A percentile compares a stretch with the other conserved stretches of the same genome.
These are phyloP conservation scores for Timandra comae DNA, from an alignment of 2,888 invertebrate genomes.

Conservation along the genomic window DNA sequence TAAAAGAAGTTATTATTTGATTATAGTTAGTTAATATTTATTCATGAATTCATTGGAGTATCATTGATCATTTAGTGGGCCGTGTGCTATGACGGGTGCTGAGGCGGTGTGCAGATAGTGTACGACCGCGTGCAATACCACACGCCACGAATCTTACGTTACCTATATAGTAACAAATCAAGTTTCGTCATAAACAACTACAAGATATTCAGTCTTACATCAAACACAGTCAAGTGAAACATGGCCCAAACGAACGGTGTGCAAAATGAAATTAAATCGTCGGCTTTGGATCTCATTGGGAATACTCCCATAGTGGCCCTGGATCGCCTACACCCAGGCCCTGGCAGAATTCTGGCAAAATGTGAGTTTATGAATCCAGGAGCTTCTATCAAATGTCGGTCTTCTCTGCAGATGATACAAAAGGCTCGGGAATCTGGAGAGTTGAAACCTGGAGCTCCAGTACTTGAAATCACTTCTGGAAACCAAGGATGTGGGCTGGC, in stretches of 20 bases:
- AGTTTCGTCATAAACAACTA: conserved; percentile 1
- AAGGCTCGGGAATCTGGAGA: conserved; percentile 45
- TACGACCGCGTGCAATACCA: too few species aligned
- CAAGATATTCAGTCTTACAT: too few species aligned
- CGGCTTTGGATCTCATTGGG: conserved; percentile 64
- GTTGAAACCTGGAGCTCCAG: conserved; percentile 49
- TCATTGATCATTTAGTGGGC: too few species aligned
- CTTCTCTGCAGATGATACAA: conserved; percentile 57
- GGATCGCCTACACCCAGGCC: conserved; percentile 57
- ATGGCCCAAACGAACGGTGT: conserved; percentile 28
- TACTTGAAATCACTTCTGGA: conserved; percentile 63
- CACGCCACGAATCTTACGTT: too few species aligned
- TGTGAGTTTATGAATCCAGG: conserved; percentile 72
- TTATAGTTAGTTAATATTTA: too few species aligned
- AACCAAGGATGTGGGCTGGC: conserved; percentile 69
- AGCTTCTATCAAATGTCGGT: conserved; percentile 63
- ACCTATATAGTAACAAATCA: too few species aligned
- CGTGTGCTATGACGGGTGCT: too few species aligned
- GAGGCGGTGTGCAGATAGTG: too few species aligned
- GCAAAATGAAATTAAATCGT: conserved; percentile 54
- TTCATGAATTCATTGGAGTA: too few species aligned
- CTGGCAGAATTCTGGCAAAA: conserved; percentile 62
- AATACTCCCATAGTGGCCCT: conserved; percentile 66
- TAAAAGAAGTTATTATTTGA: too few species aligned
- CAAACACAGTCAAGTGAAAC: neutral